Evolutionary conservation across 2,797 vertebrate genomes (phyloP), one percentile per base, ranked within the genome.

Genomic region (Poeciliopsis turneri): DNA sequence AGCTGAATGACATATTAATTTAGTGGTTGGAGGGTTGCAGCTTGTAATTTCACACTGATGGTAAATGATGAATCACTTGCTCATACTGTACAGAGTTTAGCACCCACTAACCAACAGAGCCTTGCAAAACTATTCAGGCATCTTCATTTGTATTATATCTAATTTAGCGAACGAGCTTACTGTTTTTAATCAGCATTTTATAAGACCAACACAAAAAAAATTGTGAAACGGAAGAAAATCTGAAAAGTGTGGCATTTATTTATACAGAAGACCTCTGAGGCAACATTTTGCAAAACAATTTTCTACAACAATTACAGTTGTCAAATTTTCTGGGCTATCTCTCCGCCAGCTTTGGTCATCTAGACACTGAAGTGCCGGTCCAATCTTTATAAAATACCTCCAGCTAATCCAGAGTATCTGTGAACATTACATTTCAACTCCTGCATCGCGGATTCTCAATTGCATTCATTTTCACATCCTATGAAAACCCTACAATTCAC

Each of bases 1-100:
- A 85, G 49, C 46, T 15, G 4, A 8, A n/a, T 43, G 18, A 81
- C 70, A 76, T 76, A 61, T 18, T 53, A 53, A 75, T 5, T 76
- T 5, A 66, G 43, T 76, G 68, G 70, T 82, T 75, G 64, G 33
- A 53, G 49, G 36, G 36, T 51, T 43, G 13, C 10, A 72, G n/a
- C n/a, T 84, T 76, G 79, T 55, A 69, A 55, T 45, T 73, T 78
- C 73, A 20, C 47, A 49, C 18, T 46, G 30, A 6, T 16, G 47
- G 43, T 28, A 59, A 80, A 59, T 13, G n/a, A 33, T 41, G 41
- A 41, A 39, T 64, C 12, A 16, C 7, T 20, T 15, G 1, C 12
- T 51, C 3, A 12, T 36, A 61, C 6, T 72, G 30, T 25, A 23
- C 20, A 49, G 4, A 13, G 25, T 25, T 69, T 15, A 5, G 39